Evolutionary conservation across 2,113 vertebrate species (phyloP).

Genomic region (Melanostigma gelatinosum): DNA sequence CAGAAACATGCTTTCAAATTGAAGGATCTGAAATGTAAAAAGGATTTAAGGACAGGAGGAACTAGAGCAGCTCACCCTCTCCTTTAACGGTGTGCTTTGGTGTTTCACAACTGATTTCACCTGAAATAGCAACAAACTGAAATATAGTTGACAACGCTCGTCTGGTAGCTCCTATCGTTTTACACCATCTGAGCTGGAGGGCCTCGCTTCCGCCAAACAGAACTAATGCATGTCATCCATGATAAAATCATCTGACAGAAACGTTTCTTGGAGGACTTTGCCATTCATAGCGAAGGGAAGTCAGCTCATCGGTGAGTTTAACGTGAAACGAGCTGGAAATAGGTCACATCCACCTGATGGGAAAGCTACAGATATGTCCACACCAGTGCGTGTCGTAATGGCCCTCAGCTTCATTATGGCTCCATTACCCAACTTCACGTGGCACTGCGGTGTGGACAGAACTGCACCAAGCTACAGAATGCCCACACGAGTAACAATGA

Average conservation of each 20-base stretch:
- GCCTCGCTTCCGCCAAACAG: neutral
- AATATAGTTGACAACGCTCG: neutral
- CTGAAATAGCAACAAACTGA: neutral
- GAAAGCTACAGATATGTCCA: constrained; percentile 4
- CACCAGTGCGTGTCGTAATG: constrained; percentile 2
- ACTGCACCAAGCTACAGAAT: neutral
- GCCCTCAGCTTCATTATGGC: neutral
- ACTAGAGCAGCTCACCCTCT: neutral
- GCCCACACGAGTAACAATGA: neutral
- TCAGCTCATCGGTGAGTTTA: constrained; percentile 27
- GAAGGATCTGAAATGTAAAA: neutral
- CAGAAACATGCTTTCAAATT: neutral
- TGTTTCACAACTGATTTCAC: neutral
- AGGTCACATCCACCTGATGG: neutral
- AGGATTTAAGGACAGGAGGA: neutral
- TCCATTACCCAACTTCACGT: constrained; percentile 3
- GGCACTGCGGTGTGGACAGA: neutral
- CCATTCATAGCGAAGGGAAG: neutral
- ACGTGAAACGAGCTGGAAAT: neutral
- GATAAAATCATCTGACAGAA: constrained; percentile 9
- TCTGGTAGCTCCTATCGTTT: neutral
- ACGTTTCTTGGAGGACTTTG: neutral
- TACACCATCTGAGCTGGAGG: neutral
- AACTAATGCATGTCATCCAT: neutral
- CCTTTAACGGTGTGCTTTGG: neutral